Evolutionary conservation across 1,140 invertebrate genomes (phyloP).

Genomic region (Solenopsis invicta): DNA sequence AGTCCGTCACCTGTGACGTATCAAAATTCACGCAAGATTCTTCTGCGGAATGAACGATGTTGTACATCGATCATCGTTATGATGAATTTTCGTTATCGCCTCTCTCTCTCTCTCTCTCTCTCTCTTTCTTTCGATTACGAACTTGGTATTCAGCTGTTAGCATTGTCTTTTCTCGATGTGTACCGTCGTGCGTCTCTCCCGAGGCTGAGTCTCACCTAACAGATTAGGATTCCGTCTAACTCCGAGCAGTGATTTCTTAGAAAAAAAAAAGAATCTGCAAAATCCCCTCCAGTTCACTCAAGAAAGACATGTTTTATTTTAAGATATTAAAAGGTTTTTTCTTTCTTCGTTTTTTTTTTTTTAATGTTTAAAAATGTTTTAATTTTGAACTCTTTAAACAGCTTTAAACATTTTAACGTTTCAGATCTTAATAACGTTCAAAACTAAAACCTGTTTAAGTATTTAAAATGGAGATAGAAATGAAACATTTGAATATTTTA

Average conservation of each 20-base stretch:
- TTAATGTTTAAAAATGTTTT: too few species aligned
- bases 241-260: conserved; percentile 1
- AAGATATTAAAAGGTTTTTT: too few species aligned
- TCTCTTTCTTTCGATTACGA: background rate
- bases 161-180: conserved; percentile 26
- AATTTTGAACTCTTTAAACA: too few species aligned
- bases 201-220: conserved; percentile 10
- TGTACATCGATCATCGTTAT: conserved; percentile 23
- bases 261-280: background rate
- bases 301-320: too few species aligned
- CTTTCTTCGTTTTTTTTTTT: too few species aligned
- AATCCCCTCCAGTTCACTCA: too few species aligned
- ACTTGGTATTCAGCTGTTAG: background rate
- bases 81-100: background rate
- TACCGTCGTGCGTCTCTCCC: conserved; percentile 40
- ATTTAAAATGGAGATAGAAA: too few species aligned
- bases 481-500: too few species aligned
- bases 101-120: background rate
- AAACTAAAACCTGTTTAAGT: too few species aligned
- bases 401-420: too few species aligned
- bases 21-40: conserved; percentile 54
- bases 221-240: background rate
- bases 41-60: conserved; percentile 35
- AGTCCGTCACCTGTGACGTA: conserved; percentile 44
- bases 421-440: too few species aligned